Conservation (phyloP, 2,113 vertebrate species). For the Damaliscus lunatus region DNA sequence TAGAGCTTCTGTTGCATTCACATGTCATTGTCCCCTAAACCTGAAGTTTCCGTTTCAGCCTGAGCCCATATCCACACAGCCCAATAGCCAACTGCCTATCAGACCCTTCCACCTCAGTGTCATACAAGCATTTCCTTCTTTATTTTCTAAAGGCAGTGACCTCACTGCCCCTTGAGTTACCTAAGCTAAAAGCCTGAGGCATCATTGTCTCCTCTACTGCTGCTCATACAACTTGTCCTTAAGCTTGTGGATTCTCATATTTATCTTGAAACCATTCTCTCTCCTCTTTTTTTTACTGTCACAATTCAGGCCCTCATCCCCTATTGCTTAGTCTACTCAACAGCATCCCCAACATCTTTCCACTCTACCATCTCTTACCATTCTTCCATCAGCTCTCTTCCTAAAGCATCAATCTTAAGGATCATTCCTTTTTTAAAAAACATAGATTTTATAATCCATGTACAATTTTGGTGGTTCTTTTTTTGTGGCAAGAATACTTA, state of each 20-base stretch:
- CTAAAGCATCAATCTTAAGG: not conserved
- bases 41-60: not conserved
- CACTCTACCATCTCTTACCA: not conserved
- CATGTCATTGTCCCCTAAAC: not conserved
- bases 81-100: not conserved
- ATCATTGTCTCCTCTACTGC: not conserved
- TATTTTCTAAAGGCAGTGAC: not conserved
- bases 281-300: not conserved
- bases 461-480: not conserved
- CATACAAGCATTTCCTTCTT: not conserved
- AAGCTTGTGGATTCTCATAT: not conserved
- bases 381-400: not conserved
- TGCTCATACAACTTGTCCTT: not conserved
- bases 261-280: not conserved
- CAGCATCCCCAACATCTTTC: not conserved
- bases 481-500: not conserved
- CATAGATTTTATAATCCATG: not conserved
- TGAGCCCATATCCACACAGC: not conserved
- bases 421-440: not conserved
- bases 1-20: not conserved
- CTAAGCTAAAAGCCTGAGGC: not conserved
- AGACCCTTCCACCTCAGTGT: not conserved
- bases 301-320: not conserved
- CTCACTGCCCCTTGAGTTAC: not conserved
- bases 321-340: not conserved